Conservation (phyloP, 2,797 vertebrate species). For the Siniperca undulata region DNA sequence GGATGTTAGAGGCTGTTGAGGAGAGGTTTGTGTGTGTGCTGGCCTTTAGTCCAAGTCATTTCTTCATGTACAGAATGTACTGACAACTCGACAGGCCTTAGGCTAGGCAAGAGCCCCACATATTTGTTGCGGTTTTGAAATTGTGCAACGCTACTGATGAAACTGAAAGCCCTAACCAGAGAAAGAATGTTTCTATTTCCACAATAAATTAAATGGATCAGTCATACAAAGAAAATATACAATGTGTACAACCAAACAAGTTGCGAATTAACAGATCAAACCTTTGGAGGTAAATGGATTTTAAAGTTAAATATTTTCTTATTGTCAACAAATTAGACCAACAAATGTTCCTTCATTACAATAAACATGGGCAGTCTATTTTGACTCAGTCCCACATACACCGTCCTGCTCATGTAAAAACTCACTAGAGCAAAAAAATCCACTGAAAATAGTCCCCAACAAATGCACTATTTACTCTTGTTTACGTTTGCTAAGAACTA, state of each 20-base stretch:
- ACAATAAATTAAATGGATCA: neutral
- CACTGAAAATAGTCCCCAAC: constrained; percentile 5
- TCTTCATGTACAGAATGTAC: constrained; percentile 30
- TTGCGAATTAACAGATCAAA: neutral
- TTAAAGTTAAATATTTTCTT: neutral
- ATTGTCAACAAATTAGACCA: too few relatives aligned
- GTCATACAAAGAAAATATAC: constrained; percentile 6
- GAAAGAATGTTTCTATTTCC: constrained; percentile 8
- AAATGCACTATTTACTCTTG: neutral
- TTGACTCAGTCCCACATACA: neutral
- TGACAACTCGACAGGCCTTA: constrained; percentile 31
- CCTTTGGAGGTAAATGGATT: neutral
- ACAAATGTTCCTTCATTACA: neutral
- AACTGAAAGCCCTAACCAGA: constrained; percentile 35
- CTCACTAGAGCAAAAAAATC: neutral
- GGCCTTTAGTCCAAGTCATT: constrained; percentile 41
- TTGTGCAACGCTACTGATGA: neutral
- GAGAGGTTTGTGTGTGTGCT: constrained; percentile 15
- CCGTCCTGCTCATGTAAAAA: neutral
- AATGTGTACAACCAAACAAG: neutral
- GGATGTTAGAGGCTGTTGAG: constrained; percentile 41
- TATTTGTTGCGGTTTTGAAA: constrained; percentile 35
- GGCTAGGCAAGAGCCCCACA: neutral
- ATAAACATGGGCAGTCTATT: neutral
- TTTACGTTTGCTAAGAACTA: neutral